Percentiles rank a stretch among this genome's conserved stretches.
phyloP scores from a whole-genome alignment of 92 coral and sea anemone genomes.

The Palythoa grandis region DNA sequence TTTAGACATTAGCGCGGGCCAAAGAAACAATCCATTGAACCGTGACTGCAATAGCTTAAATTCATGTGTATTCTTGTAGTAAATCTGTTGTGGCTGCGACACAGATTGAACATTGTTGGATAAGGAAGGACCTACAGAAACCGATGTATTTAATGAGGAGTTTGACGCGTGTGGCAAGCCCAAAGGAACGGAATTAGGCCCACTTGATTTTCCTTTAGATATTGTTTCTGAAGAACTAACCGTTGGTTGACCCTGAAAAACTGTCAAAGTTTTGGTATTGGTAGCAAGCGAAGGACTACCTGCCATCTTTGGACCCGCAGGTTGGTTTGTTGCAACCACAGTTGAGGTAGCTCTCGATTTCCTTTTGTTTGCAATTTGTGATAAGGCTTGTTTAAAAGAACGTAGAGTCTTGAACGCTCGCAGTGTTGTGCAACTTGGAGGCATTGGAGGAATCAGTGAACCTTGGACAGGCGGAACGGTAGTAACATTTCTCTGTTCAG shows the following conservation, averaged over 20 bases:
- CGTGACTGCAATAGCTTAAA: constrained; percentile 80
- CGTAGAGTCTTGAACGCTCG: constrained; percentile 68
- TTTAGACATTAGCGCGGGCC: constrained; percentile 89
- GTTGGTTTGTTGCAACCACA: not conserved
- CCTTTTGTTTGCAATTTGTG: constrained; percentile 59
- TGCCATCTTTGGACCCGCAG: not conserved
- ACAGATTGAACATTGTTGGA: not conserved
- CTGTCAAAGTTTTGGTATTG: not conserved
- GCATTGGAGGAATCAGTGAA: constrained; percentile 90
- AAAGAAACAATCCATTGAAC: constrained; percentile 82
- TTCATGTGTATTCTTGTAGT: constrained; percentile 66
- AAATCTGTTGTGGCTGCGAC: not conserved
- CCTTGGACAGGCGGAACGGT: constrained; percentile 10
- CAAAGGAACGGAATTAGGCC: not conserved
- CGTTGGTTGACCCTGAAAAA: not conserved
- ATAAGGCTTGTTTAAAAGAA: constrained; percentile 62
- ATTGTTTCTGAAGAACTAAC: not conserved
- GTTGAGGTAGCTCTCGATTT: not conserved
- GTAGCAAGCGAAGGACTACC: not conserved
- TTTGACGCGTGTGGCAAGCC: no score
- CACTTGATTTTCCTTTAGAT: not conserved
- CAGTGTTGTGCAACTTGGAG: constrained; percentile 84
- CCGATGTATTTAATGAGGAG: not conserved
- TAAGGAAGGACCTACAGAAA: not conserved
- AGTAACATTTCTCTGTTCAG: not conserved